Evolutionary conservation across 2,113 vertebrate species (phyloP).

Genomic region (Paratilapia polleni): DNA sequence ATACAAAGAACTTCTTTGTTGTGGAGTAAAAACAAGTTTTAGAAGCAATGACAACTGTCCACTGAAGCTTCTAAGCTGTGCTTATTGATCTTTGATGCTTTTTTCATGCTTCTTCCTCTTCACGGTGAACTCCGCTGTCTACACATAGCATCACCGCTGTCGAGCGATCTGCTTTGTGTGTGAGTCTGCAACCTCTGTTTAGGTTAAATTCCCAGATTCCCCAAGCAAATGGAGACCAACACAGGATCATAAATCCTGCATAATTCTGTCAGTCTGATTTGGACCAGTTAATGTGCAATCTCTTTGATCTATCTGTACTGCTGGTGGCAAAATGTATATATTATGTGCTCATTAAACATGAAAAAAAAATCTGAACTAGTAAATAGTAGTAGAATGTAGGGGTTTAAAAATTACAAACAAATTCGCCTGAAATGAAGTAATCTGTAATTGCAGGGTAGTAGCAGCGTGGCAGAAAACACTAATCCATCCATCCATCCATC

Average conservation of each 20-base stretch:
- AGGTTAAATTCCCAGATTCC: background rate
- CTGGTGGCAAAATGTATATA: background rate
- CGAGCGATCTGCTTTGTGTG: background rate
- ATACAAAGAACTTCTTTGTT: background rate
- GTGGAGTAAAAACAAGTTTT: too few relatives aligned
- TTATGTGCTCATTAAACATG: background rate
- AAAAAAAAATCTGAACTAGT: background rate
- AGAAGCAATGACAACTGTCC: background rate
- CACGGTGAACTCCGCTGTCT: background rate
- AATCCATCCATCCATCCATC: too few relatives aligned
- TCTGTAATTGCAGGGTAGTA: too few relatives aligned
- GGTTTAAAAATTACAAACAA: too few relatives aligned
- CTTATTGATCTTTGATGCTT: background rate
- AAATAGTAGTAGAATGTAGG: too few relatives aligned
- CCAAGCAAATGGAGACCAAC: background rate
- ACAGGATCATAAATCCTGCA: too few relatives aligned
- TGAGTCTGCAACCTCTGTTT: background rate
- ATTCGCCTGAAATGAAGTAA: too few relatives aligned
- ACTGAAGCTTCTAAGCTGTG: background rate
- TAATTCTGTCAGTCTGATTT: too few relatives aligned
- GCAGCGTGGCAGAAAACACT: too few relatives aligned
- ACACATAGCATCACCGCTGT: background rate
- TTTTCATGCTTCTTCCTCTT: background rate
- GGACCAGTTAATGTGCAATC: too few relatives aligned
- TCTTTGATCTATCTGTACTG: background rate